These are phyloP conservation scores for Neria commutata DNA, from an alignment of 2,888 invertebrate genomes.

Conservation along the genomic window DNA sequence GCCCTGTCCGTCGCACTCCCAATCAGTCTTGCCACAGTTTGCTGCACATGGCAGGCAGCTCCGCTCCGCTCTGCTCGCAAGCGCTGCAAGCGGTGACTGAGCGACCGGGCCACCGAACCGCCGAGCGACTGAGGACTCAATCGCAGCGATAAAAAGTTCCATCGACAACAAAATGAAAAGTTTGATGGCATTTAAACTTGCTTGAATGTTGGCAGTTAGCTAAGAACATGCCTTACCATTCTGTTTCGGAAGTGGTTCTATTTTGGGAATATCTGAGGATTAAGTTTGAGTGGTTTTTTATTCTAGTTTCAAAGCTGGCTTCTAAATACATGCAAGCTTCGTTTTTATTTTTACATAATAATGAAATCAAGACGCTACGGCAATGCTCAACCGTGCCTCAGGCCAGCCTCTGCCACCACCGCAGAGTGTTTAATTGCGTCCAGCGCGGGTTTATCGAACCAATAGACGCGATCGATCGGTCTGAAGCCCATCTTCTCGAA, in stretches of 20 bases:
- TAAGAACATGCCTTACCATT: too few species aligned
- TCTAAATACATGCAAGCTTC: not conserved
- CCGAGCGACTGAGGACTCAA: too few species aligned
- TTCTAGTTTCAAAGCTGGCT: not conserved
- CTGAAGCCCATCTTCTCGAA: slow-evolving; percentile 36
- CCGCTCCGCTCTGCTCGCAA: too few species aligned
- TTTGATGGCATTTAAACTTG: slow-evolving; percentile 4
- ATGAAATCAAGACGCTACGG: too few species aligned
- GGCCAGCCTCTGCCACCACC: not conserved
- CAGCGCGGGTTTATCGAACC: slow-evolving; percentile 17
- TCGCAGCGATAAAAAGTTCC: slow-evolving; percentile 1
- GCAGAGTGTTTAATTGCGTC: too few species aligned
- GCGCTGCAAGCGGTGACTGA: too few species aligned
- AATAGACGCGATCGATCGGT: slow-evolving; percentile 26
- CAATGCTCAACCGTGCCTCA: not conserved
- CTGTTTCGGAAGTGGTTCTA: too few species aligned
- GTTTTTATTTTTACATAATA: not conserved
- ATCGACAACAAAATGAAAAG: not conserved
- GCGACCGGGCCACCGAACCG: too few species aligned
- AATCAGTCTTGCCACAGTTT: too few species aligned
- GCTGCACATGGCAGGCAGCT: too few species aligned
- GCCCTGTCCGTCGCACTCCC: too few species aligned
- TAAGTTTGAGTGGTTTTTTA: not conserved
- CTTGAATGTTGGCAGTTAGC: not conserved
- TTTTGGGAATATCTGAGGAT: not conserved